Conservation (phyloP, 2,797 vertebrate genomes). For the Taenioides sp. region DNA sequence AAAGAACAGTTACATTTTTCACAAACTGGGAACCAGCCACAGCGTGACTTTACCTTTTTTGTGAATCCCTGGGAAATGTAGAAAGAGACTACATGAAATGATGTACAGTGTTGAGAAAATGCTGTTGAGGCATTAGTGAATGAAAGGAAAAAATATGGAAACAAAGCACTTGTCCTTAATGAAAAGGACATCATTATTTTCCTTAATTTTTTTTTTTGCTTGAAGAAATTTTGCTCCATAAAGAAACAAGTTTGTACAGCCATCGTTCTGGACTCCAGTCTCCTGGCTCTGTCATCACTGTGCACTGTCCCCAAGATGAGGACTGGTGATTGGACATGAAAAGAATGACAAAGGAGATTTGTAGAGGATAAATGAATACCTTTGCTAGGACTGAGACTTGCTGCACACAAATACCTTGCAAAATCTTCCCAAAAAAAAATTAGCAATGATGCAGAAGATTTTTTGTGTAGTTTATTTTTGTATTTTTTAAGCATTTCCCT, state of each 20-base stretch:
- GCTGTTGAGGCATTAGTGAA: constrained; percentile 65
- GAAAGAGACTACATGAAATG: constrained; percentile 71
- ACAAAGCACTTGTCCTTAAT: constrained; percentile 82
- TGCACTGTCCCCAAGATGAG: constrained; percentile 70
- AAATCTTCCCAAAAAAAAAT: constrained; percentile 69
- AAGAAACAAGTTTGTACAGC: constrained; percentile 68
- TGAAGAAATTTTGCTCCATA: constrained; percentile 64
- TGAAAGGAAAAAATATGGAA: constrained; percentile 59
- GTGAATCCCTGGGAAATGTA: constrained; percentile 62
- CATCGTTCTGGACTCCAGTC: constrained; percentile 71
- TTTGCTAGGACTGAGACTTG: constrained; percentile 76
- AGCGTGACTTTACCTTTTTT: constrained; percentile 61
- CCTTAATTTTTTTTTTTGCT: constrained; percentile 41
- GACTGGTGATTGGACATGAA: constrained; percentile 59
- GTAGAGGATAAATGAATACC: constrained; percentile 67
- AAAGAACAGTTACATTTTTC: constrained; percentile 69
- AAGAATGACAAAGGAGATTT: constrained; percentile 62
- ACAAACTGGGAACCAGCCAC: constrained; percentile 69
- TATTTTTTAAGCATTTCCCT: constrained; percentile 77
- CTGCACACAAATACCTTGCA: constrained; percentile 63
- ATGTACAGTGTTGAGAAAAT: constrained; percentile 71
- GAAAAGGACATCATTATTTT: constrained; percentile 66
- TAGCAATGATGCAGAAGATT: constrained; percentile 76
- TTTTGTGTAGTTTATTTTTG: constrained; percentile 87
- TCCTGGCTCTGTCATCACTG: constrained; percentile 75